phyloP scores from a whole-genome alignment of 1,140 invertebrate species.

The Melanaphis sacchari region DNA sequence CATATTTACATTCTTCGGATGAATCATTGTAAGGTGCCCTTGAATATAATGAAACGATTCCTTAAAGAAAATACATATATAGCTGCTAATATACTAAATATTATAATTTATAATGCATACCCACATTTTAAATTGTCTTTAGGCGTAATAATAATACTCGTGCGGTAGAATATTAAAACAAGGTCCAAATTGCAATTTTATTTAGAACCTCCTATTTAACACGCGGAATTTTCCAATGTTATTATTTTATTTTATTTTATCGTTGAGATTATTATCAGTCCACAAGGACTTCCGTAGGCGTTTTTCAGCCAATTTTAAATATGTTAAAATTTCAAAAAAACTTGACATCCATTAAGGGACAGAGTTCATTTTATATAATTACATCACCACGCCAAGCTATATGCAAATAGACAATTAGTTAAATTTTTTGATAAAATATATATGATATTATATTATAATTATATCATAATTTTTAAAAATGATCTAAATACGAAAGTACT shows the following conservation, averaged over 20 bases:
- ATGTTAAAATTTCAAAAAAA: neutral
- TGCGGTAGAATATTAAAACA: neutral
- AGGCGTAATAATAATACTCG: neutral
- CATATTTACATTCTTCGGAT: neutral
- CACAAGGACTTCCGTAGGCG: neutral
- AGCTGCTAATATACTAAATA: no score
- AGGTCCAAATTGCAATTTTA: neutral
- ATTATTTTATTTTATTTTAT: neutral
- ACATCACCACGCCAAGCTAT: neutral
- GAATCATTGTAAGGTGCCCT: conserved; percentile 22
- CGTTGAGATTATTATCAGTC: neutral
- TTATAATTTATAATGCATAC: neutral
- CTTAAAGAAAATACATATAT: neutral
- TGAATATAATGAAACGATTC: neutral
- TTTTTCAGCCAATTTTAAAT: neutral
- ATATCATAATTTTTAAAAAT: neutral
- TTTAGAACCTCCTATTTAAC: neutral
- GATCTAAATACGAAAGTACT: neutral
- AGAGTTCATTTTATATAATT: neutral
- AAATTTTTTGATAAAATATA: neutral
- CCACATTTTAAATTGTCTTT: neutral
- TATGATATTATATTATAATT: no score
- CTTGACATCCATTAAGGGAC: neutral
- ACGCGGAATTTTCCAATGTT: neutral
- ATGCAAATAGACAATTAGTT: neutral